A percentile compares a stretch with the other conserved stretches of the same genome.
These are phyloP conservation scores for human DNA, from an alignment of 2,113 vertebrate species.

Conservation along the genomic window DNA sequence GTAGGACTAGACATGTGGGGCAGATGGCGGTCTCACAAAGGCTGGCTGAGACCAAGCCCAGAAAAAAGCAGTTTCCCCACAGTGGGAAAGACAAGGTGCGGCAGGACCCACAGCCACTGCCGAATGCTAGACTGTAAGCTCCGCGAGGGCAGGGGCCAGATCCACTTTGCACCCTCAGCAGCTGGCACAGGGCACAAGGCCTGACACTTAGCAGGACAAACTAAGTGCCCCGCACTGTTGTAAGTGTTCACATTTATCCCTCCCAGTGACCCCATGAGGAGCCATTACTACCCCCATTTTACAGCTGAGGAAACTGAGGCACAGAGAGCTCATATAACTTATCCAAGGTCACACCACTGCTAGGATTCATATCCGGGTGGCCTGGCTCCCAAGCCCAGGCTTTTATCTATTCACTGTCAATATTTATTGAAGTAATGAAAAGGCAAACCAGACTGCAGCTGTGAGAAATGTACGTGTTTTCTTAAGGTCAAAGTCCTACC, in stretches of 20 bases:
- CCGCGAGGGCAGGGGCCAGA: accelerated
- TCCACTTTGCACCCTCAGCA: background rate
- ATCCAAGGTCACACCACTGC: background rate
- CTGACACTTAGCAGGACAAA: background rate
- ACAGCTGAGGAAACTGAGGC: background rate
- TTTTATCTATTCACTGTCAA: background rate
- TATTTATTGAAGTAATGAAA: background rate
- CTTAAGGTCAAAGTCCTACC: background rate
- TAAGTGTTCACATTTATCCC: background rate
- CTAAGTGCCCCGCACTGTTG: background rate
- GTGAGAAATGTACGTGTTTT: background rate
- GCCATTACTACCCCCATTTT: background rate
- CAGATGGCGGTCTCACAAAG: background rate
- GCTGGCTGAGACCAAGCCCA: background rate
- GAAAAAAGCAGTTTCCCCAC: background rate
- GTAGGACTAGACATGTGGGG: background rate
- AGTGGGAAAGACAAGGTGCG: accelerated
- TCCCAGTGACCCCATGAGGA: background rate
- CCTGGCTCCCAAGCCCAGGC: background rate
- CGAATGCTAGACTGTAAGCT: background rate
- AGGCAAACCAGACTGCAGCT: background rate
- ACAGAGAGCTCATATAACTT: background rate
- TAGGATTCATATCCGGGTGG: background rate
- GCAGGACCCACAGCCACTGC: background rate
- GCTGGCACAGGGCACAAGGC: background rate